Conservation (phyloP, 2,113 vertebrate genomes). For the Zosterops hypoxanthus region DNA sequence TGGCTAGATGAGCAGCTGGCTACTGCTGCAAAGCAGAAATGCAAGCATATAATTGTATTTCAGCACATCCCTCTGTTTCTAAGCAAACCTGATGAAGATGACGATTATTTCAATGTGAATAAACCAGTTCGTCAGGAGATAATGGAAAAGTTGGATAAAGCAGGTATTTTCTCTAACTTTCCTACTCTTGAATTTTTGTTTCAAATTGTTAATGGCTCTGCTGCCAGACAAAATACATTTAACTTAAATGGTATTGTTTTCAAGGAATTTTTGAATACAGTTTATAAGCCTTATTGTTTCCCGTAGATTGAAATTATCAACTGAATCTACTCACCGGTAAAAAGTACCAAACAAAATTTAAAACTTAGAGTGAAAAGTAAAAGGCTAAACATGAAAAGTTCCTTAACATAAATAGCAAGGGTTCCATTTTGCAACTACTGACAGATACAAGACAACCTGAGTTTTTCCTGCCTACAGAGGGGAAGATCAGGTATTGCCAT, state of each 20-base stretch:
- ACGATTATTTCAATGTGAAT: slow-evolving; percentile 92
- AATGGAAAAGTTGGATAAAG: slow-evolving; percentile 82
- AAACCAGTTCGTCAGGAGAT: slow-evolving; percentile 77
- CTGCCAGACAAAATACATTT: neutral
- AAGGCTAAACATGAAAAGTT: neutral
- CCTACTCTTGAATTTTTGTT: neutral
- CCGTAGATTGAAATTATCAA: neutral
- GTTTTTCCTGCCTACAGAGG: neutral
- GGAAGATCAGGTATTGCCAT: slow-evolving; percentile 5
- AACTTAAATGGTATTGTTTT: neutral
- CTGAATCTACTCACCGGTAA: neutral
- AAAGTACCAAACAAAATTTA: neutral
- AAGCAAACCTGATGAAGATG: slow-evolving; percentile 80
- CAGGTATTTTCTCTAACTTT: slow-evolving; percentile 78
- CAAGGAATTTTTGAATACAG: neutral
- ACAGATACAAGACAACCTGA: neutral
- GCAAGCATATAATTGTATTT: slow-evolving; percentile 86
- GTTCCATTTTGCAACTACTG: neutral
- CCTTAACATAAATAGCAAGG: neutral
- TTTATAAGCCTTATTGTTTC: neutral
- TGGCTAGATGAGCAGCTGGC: slow-evolving; percentile 89
- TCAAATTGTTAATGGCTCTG: neutral
- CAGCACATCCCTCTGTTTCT: slow-evolving; percentile 95
- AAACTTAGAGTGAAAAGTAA: neutral
- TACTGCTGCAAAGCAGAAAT: slow-evolving; percentile 50